Conservation (phyloP, 2,888 invertebrate genomes). For the Spisula subtruncata region DNA sequence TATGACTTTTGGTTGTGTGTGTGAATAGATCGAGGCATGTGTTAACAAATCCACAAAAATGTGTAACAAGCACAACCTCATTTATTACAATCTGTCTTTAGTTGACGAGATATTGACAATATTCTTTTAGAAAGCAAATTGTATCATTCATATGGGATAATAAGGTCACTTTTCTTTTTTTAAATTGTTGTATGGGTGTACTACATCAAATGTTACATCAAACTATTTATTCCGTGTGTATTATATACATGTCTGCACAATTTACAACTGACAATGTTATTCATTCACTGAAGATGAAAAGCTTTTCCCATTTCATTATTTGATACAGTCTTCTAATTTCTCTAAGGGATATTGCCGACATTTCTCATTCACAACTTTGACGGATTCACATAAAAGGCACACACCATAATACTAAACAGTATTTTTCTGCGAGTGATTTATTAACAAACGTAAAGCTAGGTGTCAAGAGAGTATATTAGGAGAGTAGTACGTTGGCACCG, state of each 20-base stretch:
- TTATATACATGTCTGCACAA: not conserved
- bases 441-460: not conserved
- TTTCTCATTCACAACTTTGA: not conserved
- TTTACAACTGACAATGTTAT: not conserved
- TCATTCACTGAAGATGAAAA: not conserved
- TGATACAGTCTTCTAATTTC: not conserved
- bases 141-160: not conserved
- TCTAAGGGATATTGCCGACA: not conserved
- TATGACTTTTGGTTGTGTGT: slow-evolving; percentile 88
- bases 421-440: not conserved
- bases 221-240: not conserved
- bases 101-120: not conserved
- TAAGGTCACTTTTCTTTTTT: too few relatives aligned
- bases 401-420: not conserved
- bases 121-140: not conserved
- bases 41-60: slow-evolving; percentile 88
- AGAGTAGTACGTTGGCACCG: not conserved
- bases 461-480: not conserved
- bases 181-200: not conserved
- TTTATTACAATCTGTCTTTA: not conserved
- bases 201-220: not conserved
- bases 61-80: slow-evolving; percentile 87
- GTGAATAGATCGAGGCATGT: slow-evolving; percentile 88
- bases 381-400: not conserved
- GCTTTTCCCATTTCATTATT: not conserved